Evolutionary conservation across 1,140 invertebrate species (phyloP), one percentile per base, ranked within the genome.

Genomic region (Pinna nobilis): DNA sequence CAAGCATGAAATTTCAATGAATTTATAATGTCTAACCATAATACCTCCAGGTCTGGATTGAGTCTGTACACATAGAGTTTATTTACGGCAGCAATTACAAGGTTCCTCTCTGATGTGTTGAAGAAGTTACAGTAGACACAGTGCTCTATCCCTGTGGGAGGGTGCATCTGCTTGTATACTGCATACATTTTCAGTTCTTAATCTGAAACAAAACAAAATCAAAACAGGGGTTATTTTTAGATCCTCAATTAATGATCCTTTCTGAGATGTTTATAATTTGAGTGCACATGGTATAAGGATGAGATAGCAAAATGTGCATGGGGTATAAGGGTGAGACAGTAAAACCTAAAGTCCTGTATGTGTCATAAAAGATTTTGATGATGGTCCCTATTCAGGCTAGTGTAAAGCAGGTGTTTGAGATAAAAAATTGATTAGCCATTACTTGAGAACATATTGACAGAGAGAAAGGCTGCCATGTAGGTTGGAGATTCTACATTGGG

Each of bases 111-210:
- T 4, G 92, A 90, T 70, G 93, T 93, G 89, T 94, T 96, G 84
- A 98, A 97, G 89, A 99, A 99, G 84, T 97, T 93, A 84, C 97
- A 99, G 82, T 95, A 96, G 11, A 98, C 93, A 30, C 94, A 93
- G 87, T 97, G 95, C 89, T 99, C 98, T 23, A 99, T 94, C 0
- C 94, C 94, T 0, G 97, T 99, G 0, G 97, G 93, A 11, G 96
- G 94, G 88, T 98, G 97, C 15, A 83, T 94, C 90, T 94, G 94
- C 87, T 97, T 97, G 88, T 94, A 95, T 86, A 98, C 93, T 0
- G 96, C 96, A 92, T 96, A 98, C 97, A 99, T 98, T 20, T 39
- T 70, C 20, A 3, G 13, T 11, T 59, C 13, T 13, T 15, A 30
- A 13, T 44, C 25, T 57, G 35, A 13, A 68, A 25, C 20, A 51